Base-by-base conservation (phyloP, 2,113 vertebrate species). In the Rhinoderma darwinii region DNA sequence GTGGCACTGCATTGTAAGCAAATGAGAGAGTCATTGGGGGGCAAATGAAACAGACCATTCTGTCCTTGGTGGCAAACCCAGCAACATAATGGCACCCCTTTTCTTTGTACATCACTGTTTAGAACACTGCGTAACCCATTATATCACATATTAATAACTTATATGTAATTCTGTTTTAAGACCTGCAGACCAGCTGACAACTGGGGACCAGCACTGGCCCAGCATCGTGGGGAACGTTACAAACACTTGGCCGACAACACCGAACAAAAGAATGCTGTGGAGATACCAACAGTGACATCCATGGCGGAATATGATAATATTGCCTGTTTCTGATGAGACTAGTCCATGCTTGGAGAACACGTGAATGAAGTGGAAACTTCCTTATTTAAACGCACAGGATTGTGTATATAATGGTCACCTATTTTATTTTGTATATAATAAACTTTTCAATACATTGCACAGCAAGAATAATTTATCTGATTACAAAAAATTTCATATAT, bases 201-300 rank as follows among this genome's bases (percentile, higher is more conserved):
- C 77, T 99, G 97, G 97, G 97, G 96, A 10, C 97, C 98, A 0
- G 97, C 94, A 87, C 91, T 99, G 91, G 92, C 94, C 7, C 8
- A 89, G 30, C 94, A 99, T 88, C 94, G 96, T 75, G 95, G 95
- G 15, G 95, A 96, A 14, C 93, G 95, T 39, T 99, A 99, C 88
- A 59, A 82, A 25, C 86, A 87, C 39, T 63, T 87, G 6, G 11
- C 22, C 5, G 78, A 73, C 37, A 59, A 10, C 37, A 54, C 39
- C 43, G 47, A 35, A 82, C 20, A 20, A 47, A 73, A 32, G 12
- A 86, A 44, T 32, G 91, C 91, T 18, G 76, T 90, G 0, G 95
- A 95, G 90, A 94, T 95, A 74, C 90, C 94, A 32, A 93, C 93
- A 0, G 89, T 95, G 51, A 63, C 39, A 0, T 12, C 8, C 9